Base-by-base conservation (phyloP, 2,888 invertebrate genomes). In the Hypsopygia costalis region DNA sequence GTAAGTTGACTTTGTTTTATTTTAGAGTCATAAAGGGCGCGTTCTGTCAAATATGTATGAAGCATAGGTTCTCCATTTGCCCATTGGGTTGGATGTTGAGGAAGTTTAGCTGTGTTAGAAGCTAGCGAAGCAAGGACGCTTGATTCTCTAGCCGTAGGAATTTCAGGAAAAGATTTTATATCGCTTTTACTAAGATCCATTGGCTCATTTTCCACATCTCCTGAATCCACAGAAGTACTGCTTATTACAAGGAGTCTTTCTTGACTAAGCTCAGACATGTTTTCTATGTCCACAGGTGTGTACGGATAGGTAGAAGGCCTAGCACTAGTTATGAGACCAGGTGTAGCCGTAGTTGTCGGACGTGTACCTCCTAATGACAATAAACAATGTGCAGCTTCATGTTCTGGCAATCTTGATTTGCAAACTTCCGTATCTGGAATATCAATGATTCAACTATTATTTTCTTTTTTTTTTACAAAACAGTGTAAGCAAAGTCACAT, bases 321-420 rank as follows among this genome's bases (percentile, higher is more conserved):
- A 9, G 90, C 91, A 32, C 90, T 83, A n/a, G 91, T 91, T 30
- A 91, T 75, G 1, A 91, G 72, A 3, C 91, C 91, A 0, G 92
- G 90, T 1, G 90, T 80, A 37, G 82, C 73, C 6, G 82, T 75
- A 3, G 81, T 74, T 1, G 90, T 83, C 5, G 91, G 90, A 31
- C 91, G 86, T 58, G 88, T 82, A 11, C 91, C 93, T 3, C 94
- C 93, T 32, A 97, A 81, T 25, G 95, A 94, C 29, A 97, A 76
- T 43, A 97, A 81, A 64, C 96, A 94, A 56, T 94, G 93, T 0
- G 96, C 96, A 5, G 96, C 96, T 81, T 96, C 96, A 58, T 95
- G 95, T 72, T 96, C 96, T 58, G 93, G 93, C 50, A 93, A 79
- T n/a, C 93, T 86, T 6, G 93, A 91, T 62, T 92, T 93, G 46